phyloP scores from a whole-genome alignment of 37 sponge, comb jelly and placozoan species.

The Ephydatia muelleri region DNA sequence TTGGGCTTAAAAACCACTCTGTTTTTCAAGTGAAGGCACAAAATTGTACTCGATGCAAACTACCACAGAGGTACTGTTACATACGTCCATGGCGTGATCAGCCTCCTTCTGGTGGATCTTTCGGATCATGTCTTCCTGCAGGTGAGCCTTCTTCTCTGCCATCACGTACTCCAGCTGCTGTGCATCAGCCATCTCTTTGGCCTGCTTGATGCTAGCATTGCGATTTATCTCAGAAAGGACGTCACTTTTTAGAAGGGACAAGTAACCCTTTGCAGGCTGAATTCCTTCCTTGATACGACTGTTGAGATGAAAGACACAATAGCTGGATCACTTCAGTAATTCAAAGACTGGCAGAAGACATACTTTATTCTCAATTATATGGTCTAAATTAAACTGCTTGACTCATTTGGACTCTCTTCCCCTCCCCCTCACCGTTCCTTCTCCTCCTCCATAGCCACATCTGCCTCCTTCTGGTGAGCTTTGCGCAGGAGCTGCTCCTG shows the following conservation, averaged over 20 bases:
- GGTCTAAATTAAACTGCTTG: too few species aligned
- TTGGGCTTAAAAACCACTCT: too few species aligned
- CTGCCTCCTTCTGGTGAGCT: slow-evolving; percentile 63
- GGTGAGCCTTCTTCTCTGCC: slow-evolving; percentile 45
- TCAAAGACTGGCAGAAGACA: not conserved
- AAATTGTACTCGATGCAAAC: not conserved
- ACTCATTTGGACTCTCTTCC: not conserved
- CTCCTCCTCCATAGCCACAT: slow-evolving; percentile 62
- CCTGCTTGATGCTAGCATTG: slow-evolving; percentile 30
- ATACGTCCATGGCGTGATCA: slow-evolving; percentile 67
- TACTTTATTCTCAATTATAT: too few species aligned
- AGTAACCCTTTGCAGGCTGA: slow-evolving; percentile 1
- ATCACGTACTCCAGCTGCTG: slow-evolving; percentile 42
- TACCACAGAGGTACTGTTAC: not conserved
- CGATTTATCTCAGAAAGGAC: slow-evolving; percentile 54
- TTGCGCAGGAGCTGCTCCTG: slow-evolving; percentile 74
- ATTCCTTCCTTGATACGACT: slow-evolving; percentile 41
- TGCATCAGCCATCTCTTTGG: slow-evolving; percentile 49
- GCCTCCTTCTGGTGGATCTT: slow-evolving; percentile 67
- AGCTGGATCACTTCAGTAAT: not conserved
- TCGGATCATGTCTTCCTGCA: slow-evolving; percentile 57
- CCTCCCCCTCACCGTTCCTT: slow-evolving; percentile 35
- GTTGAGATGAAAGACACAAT: not conserved
- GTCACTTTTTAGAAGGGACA: slow-evolving; percentile 40
- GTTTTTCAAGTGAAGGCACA: too few species aligned